These are phyloP conservation scores for Bruchidius siliquastri DNA, from an alignment of 2,888 invertebrate genomes.

Conservation along the genomic window DNA sequence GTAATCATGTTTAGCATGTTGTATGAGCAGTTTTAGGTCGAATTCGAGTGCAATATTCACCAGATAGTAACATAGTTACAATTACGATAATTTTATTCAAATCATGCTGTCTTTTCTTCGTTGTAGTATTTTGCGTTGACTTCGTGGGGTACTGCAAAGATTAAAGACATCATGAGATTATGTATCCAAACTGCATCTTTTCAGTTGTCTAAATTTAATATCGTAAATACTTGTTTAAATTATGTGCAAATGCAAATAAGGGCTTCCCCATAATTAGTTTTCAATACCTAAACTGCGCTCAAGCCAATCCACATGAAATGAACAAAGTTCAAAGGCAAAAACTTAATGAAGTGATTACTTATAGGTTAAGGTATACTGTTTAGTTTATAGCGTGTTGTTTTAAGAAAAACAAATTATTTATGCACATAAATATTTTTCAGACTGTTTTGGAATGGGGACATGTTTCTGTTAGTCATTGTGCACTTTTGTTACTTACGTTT, in stretches of 20 bases:
- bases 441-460: neutral
- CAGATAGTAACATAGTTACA: no score
- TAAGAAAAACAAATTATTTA: neutral
- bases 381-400: neutral
- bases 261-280: neutral
- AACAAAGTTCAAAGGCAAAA: neutral
- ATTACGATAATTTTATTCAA: no score
- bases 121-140: no score
- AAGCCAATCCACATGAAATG: neutral
- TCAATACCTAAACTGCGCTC: neutral
- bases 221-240: no score
- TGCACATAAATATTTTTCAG: neutral
- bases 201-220: no score
- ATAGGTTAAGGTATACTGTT: neutral
- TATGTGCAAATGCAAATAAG: neutral
- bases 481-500: neutral
- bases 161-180: no score
- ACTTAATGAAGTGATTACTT: neutral
- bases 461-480: neutral
- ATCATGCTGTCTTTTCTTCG: no score
- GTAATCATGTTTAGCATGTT: neutral
- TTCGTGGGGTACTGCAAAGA: no score
- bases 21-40: neutral
- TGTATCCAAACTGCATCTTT: no score
- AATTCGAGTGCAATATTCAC: neutral